Evolutionary conservation across 2,113 vertebrate genomes (phyloP).

Genomic region (Percina caprodes): DNA sequence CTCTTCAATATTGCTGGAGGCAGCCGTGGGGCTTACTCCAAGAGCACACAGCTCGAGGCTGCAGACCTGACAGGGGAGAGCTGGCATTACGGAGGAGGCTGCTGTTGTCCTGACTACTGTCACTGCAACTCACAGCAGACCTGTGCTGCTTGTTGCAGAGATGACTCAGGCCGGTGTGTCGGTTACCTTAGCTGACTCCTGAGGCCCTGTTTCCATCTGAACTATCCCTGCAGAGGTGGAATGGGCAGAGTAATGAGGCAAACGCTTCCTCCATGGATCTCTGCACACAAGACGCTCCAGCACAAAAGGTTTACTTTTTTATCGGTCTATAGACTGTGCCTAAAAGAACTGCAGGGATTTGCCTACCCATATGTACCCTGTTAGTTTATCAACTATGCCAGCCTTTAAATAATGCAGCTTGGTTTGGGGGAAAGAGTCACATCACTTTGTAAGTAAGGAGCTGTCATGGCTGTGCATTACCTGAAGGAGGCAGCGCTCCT

Average conservation of each 20-base stretch:
- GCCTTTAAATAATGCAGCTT: slow-evolving; percentile 56
- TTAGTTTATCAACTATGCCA: slow-evolving; percentile 60
- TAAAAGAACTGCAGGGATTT: slow-evolving; percentile 35
- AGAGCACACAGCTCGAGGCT: slow-evolving; percentile 53
- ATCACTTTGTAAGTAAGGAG: slow-evolving; percentile 3
- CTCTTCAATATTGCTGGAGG: slow-evolving; percentile 73
- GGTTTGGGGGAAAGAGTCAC: slow-evolving; percentile 5
- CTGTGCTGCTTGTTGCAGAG: slow-evolving; percentile 40
- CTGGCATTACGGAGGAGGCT: slow-evolving; percentile 65
- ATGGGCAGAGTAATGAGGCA: slow-evolving; percentile 70
- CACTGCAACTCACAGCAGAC: slow-evolving; percentile 64
- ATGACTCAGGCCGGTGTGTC: slow-evolving; percentile 62
- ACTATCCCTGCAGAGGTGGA: slow-evolving; percentile 64
- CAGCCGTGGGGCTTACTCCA: slow-evolving; percentile 35
- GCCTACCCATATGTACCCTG: slow-evolving; percentile 21
- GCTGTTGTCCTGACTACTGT: slow-evolving; percentile 76
- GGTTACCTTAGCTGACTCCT: slow-evolving; percentile 64
- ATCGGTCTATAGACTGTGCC: slow-evolving; percentile 1
- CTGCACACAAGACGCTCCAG: slow-evolving; percentile 30
- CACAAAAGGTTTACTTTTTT: slow-evolving; percentile 47
- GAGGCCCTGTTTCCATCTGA: slow-evolving; percentile 48
- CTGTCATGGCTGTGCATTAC: slow-evolving; percentile 76
- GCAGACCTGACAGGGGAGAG: slow-evolving; percentile 67
- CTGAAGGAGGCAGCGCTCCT: slow-evolving; percentile 97
- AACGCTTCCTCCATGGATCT: slow-evolving; percentile 46